A percentile compares a stretch with the other conserved stretches of the same genome.
These are phyloP conservation scores for Endotricha flammealis DNA, from an alignment of 2,888 invertebrate species.

Conservation along the genomic window DNA sequence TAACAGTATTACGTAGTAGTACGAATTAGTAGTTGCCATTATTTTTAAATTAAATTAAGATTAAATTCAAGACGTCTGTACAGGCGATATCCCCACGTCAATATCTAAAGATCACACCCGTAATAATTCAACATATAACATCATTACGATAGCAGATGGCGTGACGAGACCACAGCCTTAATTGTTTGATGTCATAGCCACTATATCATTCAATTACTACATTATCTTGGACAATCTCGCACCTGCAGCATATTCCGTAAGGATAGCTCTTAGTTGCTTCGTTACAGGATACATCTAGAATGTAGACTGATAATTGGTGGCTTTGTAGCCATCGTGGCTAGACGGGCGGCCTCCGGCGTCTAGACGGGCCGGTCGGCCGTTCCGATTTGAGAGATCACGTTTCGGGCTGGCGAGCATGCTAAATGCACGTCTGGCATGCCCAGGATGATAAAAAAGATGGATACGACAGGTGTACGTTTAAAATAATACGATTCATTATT, in stretches of 20 bases:
- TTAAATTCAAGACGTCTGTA: too few species aligned
- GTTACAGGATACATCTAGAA: conserved; percentile 7
- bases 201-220: neutral
- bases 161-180: too few species aligned
- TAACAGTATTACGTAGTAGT: too few species aligned
- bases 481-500: neutral
- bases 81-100: too few species aligned
- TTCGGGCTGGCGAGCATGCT: conserved; percentile 68
- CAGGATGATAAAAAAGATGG: neutral
- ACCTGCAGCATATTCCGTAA: neutral
- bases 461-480: neutral
- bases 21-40: too few species aligned
- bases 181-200: too few species aligned
- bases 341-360: conserved; percentile 61
- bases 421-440: conserved; percentile 61
- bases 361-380: conserved; percentile 51
- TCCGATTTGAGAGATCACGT: conserved; percentile 69
- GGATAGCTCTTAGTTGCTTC: neutral
- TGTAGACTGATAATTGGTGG: conserved; percentile 47
- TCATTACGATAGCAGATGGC: too few species aligned
- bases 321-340: conserved; percentile 47
- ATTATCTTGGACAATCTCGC: neutral
- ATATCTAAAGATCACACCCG: too few species aligned
- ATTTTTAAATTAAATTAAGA: too few species aligned
- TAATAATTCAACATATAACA: too few species aligned